Conservation (phyloP, 2,113 vertebrate genomes). For the Aix galericulata region DNA sequence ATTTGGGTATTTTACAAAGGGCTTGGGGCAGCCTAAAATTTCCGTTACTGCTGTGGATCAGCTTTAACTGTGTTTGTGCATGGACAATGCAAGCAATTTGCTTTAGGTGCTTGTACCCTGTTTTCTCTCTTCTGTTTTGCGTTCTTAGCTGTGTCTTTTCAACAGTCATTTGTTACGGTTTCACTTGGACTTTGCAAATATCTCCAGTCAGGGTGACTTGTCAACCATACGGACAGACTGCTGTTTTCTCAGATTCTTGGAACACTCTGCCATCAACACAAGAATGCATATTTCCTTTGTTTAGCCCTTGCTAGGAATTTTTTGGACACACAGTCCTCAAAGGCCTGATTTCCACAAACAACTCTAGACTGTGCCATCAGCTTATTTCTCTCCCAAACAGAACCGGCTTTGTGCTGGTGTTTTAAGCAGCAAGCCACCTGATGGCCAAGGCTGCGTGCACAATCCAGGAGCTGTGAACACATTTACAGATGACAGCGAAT, state of each 20-base stretch:
- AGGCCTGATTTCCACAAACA: not conserved
- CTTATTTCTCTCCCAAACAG: not conserved
- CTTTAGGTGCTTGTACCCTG: not conserved
- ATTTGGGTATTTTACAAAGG: not conserved
- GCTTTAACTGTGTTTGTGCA: not conserved
- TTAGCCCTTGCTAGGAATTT: not conserved
- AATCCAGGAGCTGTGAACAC: not conserved
- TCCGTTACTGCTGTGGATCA: not conserved
- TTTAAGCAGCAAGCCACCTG: not conserved
- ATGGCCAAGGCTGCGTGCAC: not conserved
- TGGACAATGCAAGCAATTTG: not conserved
- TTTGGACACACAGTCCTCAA: not conserved
- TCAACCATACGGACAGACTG: not conserved
- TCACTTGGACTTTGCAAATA: not conserved
- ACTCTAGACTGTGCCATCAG: not conserved
- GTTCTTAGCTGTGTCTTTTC: not conserved
- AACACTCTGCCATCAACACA: not conserved
- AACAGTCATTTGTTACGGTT: not conserved
- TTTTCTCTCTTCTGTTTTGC: not conserved
- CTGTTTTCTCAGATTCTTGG: not conserved
- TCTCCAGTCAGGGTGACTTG: not conserved
- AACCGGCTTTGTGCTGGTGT: not conserved
- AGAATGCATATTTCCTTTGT: slow-evolving; percentile 27
- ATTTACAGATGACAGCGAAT: not conserved
- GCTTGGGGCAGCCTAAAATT: not conserved